Conservation (phyloP, 1,140 invertebrate species). For the Chymomyza costata region DNA sequence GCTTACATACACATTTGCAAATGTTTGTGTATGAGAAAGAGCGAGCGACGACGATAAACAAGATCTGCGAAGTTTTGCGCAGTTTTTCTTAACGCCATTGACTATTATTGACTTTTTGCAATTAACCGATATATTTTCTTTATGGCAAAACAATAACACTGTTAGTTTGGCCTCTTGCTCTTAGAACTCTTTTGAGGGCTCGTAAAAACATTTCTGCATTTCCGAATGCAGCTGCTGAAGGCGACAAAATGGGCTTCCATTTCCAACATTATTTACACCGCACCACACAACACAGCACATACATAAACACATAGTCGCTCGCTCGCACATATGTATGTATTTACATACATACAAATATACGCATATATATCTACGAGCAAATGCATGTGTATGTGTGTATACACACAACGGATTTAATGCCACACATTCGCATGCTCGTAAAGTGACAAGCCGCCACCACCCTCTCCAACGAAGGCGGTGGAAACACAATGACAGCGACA, state of each 20-base stretch:
- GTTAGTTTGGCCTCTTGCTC: too few relatives aligned
- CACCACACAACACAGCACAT: slow-evolving; percentile 17
- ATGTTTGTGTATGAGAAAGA: too few relatives aligned
- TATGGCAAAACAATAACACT: too few relatives aligned
- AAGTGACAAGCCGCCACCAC: slow-evolving; percentile 47
- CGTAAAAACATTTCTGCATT: too few relatives aligned
- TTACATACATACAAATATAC: slow-evolving; percentile 8
- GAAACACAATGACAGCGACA: slow-evolving; percentile 40
- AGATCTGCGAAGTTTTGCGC: too few relatives aligned
- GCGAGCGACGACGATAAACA: too few relatives aligned
- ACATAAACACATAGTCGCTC: slow-evolving; percentile 3
- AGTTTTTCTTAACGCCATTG: too few relatives aligned
- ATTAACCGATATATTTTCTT: too few relatives aligned
- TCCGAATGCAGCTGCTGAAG: slow-evolving; percentile 29
- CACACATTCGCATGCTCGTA: slow-evolving; percentile 22
- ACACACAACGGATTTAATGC: slow-evolving; percentile 11
- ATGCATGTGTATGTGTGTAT: too few relatives aligned
- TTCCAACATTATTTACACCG: slow-evolving; percentile 29
- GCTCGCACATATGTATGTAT: slow-evolving; percentile 10
- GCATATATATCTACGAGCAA: slow-evolving; percentile 5
- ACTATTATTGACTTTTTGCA: too few relatives aligned
- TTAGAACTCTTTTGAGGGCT: too few relatives aligned
- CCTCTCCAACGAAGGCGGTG: slow-evolving; percentile 31
- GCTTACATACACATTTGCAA: too few relatives aligned
- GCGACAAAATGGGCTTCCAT: slow-evolving; percentile 35